A percentile compares a stretch with the other conserved stretches of the same genome.
Evolutionary conservation across 2,113 vertebrate species (phyloP).

Genomic region (Smithornis capensis): DNA sequence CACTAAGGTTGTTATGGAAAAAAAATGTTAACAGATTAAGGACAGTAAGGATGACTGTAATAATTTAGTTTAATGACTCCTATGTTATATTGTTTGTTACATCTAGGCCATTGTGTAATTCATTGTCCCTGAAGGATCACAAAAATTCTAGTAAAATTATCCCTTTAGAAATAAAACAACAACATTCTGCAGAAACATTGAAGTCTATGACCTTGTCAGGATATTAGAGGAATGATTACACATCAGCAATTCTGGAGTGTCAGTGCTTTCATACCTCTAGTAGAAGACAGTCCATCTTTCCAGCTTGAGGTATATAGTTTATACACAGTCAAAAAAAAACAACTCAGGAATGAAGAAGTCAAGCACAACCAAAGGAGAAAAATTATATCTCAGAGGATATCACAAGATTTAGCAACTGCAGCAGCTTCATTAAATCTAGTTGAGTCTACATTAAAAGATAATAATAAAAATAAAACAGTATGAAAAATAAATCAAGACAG

Average conservation of each 20-base stretch:
- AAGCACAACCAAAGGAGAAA: neutral
- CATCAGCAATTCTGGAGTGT: neutral
- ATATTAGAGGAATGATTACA: neutral
- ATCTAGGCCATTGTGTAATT: conserved; percentile 9
- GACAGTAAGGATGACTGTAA: neutral
- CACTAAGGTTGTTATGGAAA: neutral
- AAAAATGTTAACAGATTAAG: neutral
- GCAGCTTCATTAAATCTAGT: neutral
- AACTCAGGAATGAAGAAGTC: neutral
- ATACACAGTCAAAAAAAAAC: neutral
- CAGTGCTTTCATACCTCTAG: neutral
- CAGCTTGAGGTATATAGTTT: neutral
- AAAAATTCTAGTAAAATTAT: conserved; percentile 32
- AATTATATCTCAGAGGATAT: neutral
- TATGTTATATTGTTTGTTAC: neutral
- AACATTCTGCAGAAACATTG: neutral
- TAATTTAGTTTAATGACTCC: conserved; percentile 15
- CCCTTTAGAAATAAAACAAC: neutral
- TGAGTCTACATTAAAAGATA: neutral
- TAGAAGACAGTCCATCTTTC: neutral
- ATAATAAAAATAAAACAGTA: neutral
- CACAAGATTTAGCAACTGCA: neutral
- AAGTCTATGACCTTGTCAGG: neutral
- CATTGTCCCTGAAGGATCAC: conserved; percentile 19
- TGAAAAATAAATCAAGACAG: conserved; percentile 9